These are phyloP conservation scores for Apeira syringaria DNA, from an alignment of 2,888 invertebrate genomes.

Conservation along the genomic window DNA sequence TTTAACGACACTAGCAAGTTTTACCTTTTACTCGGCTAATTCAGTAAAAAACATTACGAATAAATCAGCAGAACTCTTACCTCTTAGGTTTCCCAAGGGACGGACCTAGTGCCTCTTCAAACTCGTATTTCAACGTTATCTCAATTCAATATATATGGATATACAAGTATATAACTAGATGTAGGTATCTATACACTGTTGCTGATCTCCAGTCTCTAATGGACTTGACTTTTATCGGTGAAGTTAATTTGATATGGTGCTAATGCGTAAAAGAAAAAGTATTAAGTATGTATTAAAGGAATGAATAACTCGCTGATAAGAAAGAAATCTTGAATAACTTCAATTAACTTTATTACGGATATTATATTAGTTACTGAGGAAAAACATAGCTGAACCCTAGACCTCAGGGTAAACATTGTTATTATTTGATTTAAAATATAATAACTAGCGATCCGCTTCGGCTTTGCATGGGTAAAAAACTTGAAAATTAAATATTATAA, in stretches of 20 bases:
- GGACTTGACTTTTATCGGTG: slow-evolving; percentile 11
- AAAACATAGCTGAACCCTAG: too few species aligned
- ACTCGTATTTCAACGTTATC: slow-evolving; percentile 17
- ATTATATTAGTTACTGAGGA: too few species aligned
- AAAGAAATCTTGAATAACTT: slow-evolving; percentile 4
- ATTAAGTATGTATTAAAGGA: background rate
- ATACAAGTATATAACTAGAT: background rate
- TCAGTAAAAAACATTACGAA: slow-evolving; percentile 7
- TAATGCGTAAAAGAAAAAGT: slow-evolving; percentile 13
- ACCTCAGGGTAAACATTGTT: too few species aligned
- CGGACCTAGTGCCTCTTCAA: slow-evolving; percentile 5
- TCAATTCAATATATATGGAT: background rate
- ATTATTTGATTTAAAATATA: too few species aligned
- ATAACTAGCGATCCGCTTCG: too few species aligned
- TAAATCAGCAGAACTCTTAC: slow-evolving; percentile 14
- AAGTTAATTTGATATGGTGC: slow-evolving; percentile 14
- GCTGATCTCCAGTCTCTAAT: slow-evolving; percentile 9
- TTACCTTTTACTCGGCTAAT: too few species aligned
- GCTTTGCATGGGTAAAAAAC: too few species aligned
- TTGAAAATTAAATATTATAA: too few species aligned
- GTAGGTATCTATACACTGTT: background rate
- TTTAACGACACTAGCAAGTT: too few species aligned
- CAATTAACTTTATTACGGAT: too few species aligned
- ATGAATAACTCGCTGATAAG: background rate
- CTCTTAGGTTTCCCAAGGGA: slow-evolving; percentile 8